Evolutionary conservation across 2,797 vertebrate genomes (phyloP), one percentile per base, ranked within the genome.

Genomic region (Kryptopterus vitreolus): DNA sequence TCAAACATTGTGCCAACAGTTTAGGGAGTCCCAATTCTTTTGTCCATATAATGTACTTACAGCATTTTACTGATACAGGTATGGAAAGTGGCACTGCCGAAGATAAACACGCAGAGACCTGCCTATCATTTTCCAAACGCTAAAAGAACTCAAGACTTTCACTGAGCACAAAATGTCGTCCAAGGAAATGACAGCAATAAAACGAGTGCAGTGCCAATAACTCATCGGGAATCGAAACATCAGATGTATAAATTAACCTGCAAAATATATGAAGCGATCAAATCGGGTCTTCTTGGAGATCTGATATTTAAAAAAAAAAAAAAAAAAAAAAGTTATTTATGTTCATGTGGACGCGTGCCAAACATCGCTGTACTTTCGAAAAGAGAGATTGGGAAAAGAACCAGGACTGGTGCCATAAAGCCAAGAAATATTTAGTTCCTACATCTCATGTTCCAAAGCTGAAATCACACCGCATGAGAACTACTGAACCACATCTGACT

Each of bases 261-360:
- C 59, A 22, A 53, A 79, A 79, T 66, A 77, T 55, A 79, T 52
- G 18, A 31, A 33, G 16, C 18, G 20, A 52, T 46, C 20, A 84
- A 80, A 61, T 62, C 68, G 72, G 66, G 31, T 78, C 8, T 68
- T 82, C 50, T 55, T 55, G 31, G 33, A 78, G 62, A 79, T 80
- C 66, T 71, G 48, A 58, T 71, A 71, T 53, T 33, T 4, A 20
- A 29, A 31, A 69, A 50, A n/a, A n/a, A n/a, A n/a, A n/a, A 26
- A 11, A 18, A 22, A 10, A 35, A 35, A 66, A 26, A 48, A n/a
- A 26, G 24, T 50, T 61, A 63, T n/a, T 58, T 63, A 75, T 69
- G 22, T 66, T 55, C 15, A n/a, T 22, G 16, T 50, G 46, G 58
- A 50, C 33, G 38, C 22, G 24, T 58, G 71, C 53, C 43, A 69